Conservation (phyloP, 2,888 invertebrate species). For the Podabrus alpinus region DNA sequence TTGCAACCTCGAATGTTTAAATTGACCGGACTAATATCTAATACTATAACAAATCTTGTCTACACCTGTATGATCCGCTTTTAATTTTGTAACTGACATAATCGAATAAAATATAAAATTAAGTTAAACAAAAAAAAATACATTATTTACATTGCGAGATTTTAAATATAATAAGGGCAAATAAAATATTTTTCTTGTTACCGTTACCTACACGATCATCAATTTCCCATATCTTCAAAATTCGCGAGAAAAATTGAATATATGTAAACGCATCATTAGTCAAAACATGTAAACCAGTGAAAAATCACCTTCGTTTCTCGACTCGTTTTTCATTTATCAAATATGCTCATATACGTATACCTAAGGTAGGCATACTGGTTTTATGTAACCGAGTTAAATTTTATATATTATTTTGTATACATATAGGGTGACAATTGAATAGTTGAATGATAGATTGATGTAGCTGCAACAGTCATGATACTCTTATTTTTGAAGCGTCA, state of each 20-base stretch:
- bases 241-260: not conserved
- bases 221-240: not conserved
- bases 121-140: not conserved
- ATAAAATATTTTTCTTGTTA: not conserved
- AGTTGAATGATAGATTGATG: constrained; percentile 20
- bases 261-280: constrained; percentile 9
- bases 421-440: constrained; percentile 7
- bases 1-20: no score
- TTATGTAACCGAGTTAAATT: not conserved
- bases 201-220: not conserved
- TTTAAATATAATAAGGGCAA: not conserved
- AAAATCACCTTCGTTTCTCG: constrained; percentile 10
- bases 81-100: no score
- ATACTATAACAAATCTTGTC: no score
- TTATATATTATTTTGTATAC: not conserved
- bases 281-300: constrained; percentile 10
- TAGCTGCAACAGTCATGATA: constrained; percentile 4
- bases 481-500: constrained; percentile 28
- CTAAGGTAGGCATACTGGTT: not conserved
- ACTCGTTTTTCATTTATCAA: constrained; percentile 11
- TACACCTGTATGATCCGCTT: no score
- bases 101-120: not conserved
- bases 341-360: not conserved
- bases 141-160: not conserved
- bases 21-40: no score